Base-by-base conservation (phyloP, 2,888 invertebrate genomes). In the Heliconius aoede region DNA sequence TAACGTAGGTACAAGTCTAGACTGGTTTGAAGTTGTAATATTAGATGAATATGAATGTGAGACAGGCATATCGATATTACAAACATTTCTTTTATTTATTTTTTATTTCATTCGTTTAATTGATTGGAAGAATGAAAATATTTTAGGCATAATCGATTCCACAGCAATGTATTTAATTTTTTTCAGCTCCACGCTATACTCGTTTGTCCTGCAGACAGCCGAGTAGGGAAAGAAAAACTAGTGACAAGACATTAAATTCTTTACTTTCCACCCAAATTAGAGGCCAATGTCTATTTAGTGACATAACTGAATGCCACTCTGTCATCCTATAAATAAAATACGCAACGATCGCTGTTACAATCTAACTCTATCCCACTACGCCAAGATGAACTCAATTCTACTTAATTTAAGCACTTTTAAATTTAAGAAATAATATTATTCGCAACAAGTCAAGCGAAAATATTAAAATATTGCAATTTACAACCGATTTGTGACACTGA, bases 21-120 rank as follows among this genome's bases (percentile, higher is more conserved):
- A 65, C 36, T 65, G 65, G 65, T 65, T 40, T 24, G 65, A 40
- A 65, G n/a, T 64, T 32, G 65, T 36, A 40, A 40, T 15, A 15
- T 65, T 65, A 40, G 32, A 64, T n/a, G 24, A 7, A 5, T 40
- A 65, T 40, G 36, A 40, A 65, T 26, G 40, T 24, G 24, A 60
- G 18, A 28, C 60, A 60, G 26, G 18, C 26, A 26, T 15, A 60
- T 60, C 60, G 26, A 60, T 64, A 32, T n/a, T 64, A 32, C 32
- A n/a, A 64, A 32, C 0, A 11, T 64, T 32, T 64, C 18, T 21
- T 30, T 62, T 30, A 8, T 61, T 61, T 18, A 61, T 60, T 60
- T 60, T 13, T 5, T 5, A 26, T 13, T 15, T 26, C 2, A 26
- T n/a, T 21, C 2, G 21, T 51, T 51, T 51, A 51, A 60, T 60